Conservation (phyloP, 2,113 vertebrate species). For the Phainopepla nitens region DNA sequence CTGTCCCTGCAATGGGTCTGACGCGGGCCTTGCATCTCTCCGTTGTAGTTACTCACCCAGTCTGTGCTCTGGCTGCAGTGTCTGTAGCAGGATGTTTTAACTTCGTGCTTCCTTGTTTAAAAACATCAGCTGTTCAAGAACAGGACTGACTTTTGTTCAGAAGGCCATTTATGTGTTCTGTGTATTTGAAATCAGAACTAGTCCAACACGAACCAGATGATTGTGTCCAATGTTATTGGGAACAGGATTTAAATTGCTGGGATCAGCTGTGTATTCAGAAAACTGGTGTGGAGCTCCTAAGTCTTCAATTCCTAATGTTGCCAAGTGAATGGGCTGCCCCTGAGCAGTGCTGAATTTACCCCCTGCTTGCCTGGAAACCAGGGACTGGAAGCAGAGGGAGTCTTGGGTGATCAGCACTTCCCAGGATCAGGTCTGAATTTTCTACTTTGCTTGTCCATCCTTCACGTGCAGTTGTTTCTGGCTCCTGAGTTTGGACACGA, state of each 20-base stretch:
- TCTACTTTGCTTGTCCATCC: background rate
- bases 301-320: background rate
- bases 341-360: background rate
- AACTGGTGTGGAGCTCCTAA: background rate
- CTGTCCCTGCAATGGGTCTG: constrained; percentile 63
- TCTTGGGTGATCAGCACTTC: background rate
- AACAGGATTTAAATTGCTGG: background rate
- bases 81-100: constrained; percentile 56
- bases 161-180: constrained; percentile 70
- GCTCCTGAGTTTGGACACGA: background rate
- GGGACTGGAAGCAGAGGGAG: background rate
- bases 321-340: background rate
- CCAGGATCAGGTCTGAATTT: background rate
- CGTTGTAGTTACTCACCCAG: background rate
- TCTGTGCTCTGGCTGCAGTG: background rate
- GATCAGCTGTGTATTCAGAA: background rate
- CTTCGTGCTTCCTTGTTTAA: constrained; percentile 73
- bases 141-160: constrained; percentile 66
- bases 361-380: background rate
- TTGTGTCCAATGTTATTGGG: background rate
- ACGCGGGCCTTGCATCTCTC: background rate
- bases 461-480: background rate
- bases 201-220: background rate
- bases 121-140: constrained; percentile 42
- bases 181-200: background rate